These are phyloP conservation scores for Stigmatopora nigra DNA, from an alignment of 2,113 vertebrate species.

Conservation along the genomic window DNA sequence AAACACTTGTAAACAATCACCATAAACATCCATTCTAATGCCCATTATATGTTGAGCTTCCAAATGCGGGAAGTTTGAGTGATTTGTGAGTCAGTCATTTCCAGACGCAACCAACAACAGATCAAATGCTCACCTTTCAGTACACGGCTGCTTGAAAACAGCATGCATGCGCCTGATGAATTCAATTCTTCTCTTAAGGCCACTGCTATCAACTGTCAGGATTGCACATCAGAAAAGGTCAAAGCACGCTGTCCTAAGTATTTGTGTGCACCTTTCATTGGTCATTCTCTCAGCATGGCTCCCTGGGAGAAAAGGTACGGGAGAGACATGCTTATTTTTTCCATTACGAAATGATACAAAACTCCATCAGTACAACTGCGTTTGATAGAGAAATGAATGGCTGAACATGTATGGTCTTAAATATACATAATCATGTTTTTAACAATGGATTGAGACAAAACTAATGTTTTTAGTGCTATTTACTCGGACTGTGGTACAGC, in stretches of 20 bases:
- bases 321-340: constrained; percentile 11
- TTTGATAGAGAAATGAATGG: not conserved
- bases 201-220: constrained; percentile 22
- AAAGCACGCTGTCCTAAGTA: constrained; percentile 30
- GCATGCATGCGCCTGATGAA: constrained; percentile 1
- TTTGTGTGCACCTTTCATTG: constrained; percentile 3
- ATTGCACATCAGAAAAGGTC: constrained; percentile 36
- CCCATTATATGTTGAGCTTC: too few species aligned
- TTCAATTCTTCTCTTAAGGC: constrained; percentile 21
- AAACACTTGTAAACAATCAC: too few species aligned
- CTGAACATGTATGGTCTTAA: constrained; percentile 6
- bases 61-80: too few species aligned
- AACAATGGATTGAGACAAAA: not conserved
- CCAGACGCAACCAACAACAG: not conserved
- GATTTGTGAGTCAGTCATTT: not conserved
- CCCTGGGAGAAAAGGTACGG: not conserved
- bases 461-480: not conserved
- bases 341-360: constrained; percentile 17
- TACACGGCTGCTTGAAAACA: not conserved
- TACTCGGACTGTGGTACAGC: not conserved
- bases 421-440: not conserved
- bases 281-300: not conserved
- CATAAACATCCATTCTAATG: too few species aligned
- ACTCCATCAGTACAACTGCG: not conserved
- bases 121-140: not conserved